phyloP scores from a whole-genome alignment of 2,797 vertebrate genomes.

The Cirrhinus molitorella region DNA sequence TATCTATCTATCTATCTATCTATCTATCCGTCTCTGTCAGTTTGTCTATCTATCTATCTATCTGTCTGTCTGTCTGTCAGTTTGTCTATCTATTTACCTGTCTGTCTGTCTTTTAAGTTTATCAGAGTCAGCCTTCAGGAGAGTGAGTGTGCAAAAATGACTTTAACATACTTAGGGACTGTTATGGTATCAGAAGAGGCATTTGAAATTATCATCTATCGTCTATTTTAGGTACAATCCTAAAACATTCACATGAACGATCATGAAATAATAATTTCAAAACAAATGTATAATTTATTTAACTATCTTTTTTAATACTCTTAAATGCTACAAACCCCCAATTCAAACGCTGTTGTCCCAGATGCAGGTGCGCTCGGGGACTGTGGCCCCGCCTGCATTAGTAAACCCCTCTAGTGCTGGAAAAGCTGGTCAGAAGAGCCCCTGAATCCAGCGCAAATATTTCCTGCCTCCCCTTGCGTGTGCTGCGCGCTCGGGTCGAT shows the following conservation, averaged over 20 bases:
- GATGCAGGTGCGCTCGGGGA: neutral
- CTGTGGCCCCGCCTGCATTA: constrained; percentile 36
- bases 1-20: neutral
- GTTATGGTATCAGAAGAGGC: neutral
- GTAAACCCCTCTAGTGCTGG: constrained; percentile 21
- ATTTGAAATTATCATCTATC: neutral
- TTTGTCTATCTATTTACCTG: neutral
- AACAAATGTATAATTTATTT: neutral
- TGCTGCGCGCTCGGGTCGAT: constrained; percentile 29
- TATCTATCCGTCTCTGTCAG: accelerated
- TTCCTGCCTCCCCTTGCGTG: constrained; percentile 14
- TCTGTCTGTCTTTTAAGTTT: neutral
- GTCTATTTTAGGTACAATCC: neutral
- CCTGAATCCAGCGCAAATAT: constrained; percentile 33
- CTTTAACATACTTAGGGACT: neutral
- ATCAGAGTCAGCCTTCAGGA: too few species aligned
- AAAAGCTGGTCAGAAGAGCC: constrained; percentile 21
- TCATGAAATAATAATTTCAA: neutral
- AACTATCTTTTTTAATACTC: neutral
- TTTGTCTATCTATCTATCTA: neutral
- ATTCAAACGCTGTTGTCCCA: neutral
- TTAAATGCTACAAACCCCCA: neutral
- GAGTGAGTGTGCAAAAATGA: neutral
- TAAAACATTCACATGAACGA: neutral
- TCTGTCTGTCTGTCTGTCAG: accelerated